Evolutionary conservation across 2,113 vertebrate species (phyloP).

Genomic region (Microtus richardsoni): DNA sequence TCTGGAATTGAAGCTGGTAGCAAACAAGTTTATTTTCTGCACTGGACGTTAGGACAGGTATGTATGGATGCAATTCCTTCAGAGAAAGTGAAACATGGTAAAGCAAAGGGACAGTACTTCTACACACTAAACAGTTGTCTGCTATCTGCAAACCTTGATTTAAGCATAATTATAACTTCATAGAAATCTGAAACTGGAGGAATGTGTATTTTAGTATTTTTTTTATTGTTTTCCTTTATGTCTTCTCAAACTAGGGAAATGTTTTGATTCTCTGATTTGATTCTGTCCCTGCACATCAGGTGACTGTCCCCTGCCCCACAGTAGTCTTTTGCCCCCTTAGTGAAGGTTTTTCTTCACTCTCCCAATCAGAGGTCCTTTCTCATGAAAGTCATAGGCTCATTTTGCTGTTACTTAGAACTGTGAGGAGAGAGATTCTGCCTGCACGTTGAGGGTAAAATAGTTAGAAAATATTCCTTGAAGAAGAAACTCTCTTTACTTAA

Average conservation of each 20-base stretch:
- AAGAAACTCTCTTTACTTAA: conserved; percentile 72
- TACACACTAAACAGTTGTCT: conserved; percentile 86
- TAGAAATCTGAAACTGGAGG: conserved; percentile 75
- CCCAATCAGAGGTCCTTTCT: conserved; percentile 53
- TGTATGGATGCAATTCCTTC: conserved; percentile 87
- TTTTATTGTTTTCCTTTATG: conserved; percentile 78
- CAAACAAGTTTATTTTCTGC: conserved; percentile 88
- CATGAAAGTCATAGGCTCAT: conserved; percentile 64
- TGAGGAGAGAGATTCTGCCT: conserved; percentile 78
- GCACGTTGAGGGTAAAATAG: conserved; percentile 65
- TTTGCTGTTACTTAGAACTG: conserved; percentile 58
- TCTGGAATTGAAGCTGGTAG: conserved; percentile 87
- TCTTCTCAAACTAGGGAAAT: conserved; percentile 48
- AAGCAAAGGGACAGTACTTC: conserved; percentile 86
- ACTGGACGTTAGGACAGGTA: conserved; percentile 87
- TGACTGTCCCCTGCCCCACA: neutral
- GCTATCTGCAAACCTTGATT: conserved; percentile 86
- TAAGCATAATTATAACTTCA: conserved; percentile 62
- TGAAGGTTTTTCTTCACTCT: conserved; percentile 9
- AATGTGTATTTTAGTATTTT: conserved; percentile 78
- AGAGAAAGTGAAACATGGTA: conserved; percentile 89
- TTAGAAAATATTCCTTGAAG: conserved; percentile 62
- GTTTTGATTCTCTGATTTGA: conserved; percentile 71
- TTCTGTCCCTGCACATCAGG: conserved; percentile 25
- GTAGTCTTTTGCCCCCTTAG: neutral